Conservation (phyloP, 2,113 vertebrate species). For the Equus przewalskii region DNA sequence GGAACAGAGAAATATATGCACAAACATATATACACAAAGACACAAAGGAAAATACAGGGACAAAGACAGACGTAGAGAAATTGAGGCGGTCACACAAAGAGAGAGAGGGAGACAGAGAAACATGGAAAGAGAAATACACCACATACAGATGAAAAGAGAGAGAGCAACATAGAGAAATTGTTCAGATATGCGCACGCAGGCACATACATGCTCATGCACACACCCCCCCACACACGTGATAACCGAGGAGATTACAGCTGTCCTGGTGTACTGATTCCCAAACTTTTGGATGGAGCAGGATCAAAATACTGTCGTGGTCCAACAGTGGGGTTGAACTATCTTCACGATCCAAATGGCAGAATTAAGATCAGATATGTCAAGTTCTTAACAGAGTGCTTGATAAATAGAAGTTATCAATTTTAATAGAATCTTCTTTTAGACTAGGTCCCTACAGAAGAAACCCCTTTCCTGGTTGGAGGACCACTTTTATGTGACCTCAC, state of each 20-base stretch:
- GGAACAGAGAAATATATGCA: not conserved
- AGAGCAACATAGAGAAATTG: not conserved
- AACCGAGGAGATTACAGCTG: not conserved
- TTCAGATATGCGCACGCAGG: not conserved
- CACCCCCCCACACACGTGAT: fast-evolving
- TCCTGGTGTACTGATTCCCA: not conserved
- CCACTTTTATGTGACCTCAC: not conserved
- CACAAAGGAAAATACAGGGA: not conserved
- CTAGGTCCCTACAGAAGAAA: not conserved
- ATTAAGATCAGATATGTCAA: not conserved
- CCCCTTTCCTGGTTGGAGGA: not conserved
- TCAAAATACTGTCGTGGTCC: not conserved
- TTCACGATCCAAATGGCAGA: not conserved
- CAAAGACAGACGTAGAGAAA: not conserved
- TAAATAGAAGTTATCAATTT: not conserved
- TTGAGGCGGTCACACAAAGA: not conserved
- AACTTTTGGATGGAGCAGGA: not conserved
- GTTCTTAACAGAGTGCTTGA: not conserved
- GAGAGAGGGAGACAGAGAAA: not conserved
- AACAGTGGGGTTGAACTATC: not conserved
- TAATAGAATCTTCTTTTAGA: not conserved
- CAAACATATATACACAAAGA: not conserved
- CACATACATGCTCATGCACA: not conserved
- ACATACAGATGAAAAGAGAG: not conserved
- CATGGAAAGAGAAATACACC: not conserved